These are phyloP conservation scores for Corvus hawaiiensis DNA, from an alignment of 2,113 vertebrate species.

Conservation along the genomic window DNA sequence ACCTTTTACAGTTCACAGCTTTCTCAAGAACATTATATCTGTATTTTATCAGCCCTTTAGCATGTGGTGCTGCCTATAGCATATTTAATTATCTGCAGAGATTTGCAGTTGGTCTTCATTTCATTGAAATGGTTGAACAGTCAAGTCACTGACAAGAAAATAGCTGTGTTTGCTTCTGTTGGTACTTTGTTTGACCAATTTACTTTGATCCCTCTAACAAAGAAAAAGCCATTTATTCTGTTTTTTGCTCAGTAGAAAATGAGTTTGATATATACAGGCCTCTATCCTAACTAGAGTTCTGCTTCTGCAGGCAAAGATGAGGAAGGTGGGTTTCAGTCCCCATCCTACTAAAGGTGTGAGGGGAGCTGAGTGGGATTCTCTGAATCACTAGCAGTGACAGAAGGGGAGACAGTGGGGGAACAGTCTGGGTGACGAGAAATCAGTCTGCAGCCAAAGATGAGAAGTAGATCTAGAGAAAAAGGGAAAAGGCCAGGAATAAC, in stretches of 20 bases:
- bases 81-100: background rate
- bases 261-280: background rate
- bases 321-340: background rate
- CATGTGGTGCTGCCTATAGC: background rate
- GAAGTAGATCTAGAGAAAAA: background rate
- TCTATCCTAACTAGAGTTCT: background rate
- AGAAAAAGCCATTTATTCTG: background rate
- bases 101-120: background rate
- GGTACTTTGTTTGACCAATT: constrained; percentile 18
- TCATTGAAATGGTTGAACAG: background rate
- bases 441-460: background rate
- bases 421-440: background rate
- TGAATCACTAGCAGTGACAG: background rate
- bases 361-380: background rate
- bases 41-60: background rate
- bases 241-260: background rate
- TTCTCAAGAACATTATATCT: background rate
- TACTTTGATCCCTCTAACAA: background rate
- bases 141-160: background rate
- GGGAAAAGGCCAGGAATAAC: background rate
- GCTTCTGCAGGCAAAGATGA: background rate
- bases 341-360: background rate
- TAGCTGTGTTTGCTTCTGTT: constrained; percentile 15
- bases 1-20: background rate
- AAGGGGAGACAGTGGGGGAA: background rate